These are phyloP conservation scores for Hydrozoanthus tunicans DNA, from an alignment of 64 coral and sea anemone genomes.

Conservation along the genomic window DNA sequence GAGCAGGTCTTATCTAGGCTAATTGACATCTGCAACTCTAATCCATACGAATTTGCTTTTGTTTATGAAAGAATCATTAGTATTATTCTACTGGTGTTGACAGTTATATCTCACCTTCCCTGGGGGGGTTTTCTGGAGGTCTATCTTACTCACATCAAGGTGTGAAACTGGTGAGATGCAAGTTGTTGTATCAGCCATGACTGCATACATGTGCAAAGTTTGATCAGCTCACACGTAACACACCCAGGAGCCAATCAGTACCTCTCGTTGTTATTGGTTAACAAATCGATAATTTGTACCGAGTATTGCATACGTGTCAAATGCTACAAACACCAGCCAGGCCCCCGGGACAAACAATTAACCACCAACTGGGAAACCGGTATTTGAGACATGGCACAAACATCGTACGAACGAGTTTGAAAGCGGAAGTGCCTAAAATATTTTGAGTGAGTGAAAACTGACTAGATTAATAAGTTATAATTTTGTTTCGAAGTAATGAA, in stretches of 20 bases:
- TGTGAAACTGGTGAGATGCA: neutral
- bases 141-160: neutral
- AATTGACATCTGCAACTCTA: neutral
- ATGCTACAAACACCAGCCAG: neutral
- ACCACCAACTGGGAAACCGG: too few relatives aligned
- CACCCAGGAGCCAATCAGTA: neutral
- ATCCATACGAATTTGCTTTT: neutral
- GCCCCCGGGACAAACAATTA: too few relatives aligned
- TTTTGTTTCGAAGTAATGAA: too few relatives aligned
- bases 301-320: neutral
- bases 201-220: neutral
- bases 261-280: neutral
- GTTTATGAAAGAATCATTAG: neutral
- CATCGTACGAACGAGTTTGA: too few relatives aligned
- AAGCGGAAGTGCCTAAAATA: too few relatives aligned
- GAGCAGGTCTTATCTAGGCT: neutral
- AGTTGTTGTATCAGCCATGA: neutral
- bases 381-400: too few relatives aligned
- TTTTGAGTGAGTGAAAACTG: too few relatives aligned
- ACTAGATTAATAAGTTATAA: too few relatives aligned
- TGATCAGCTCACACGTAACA: neutral
- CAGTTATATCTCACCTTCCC: slow-evolving; percentile 26
- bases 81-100: neutral
- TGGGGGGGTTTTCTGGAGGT: neutral
- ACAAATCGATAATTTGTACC: neutral